Conservation (phyloP, 2,113 vertebrate genomes). For the Poecile atricapillus region DNA sequence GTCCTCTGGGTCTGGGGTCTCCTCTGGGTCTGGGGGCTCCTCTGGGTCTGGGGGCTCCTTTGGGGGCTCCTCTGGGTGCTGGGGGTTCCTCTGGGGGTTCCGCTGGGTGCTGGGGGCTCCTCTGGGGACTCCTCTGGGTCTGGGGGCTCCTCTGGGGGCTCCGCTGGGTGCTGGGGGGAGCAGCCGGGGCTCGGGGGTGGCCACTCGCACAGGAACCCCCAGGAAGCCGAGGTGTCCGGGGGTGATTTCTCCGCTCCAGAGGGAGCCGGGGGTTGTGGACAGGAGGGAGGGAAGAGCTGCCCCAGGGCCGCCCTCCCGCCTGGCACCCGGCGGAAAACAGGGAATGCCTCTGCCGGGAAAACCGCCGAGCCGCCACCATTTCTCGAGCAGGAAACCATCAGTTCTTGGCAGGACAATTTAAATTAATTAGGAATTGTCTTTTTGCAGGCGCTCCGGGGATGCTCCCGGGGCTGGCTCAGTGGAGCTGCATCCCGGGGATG, state of each 20-base stretch:
- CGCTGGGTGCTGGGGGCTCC: not conserved
- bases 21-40: accelerated
- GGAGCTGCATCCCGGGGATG: not conserved
- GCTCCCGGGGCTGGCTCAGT: not conserved
- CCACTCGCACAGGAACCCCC: not conserved
- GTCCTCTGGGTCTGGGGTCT: not conserved
- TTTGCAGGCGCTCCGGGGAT: not conserved
- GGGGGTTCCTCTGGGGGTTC: not conserved
- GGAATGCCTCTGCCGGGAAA: not conserved
- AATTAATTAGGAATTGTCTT: not conserved
- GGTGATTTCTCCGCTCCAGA: not conserved
- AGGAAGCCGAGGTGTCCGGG: not conserved
- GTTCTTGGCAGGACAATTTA: not conserved
- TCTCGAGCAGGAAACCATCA: not conserved
- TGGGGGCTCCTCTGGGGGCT: not conserved
- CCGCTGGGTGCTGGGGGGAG: not conserved
- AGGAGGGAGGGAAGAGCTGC: constrained; percentile 26
- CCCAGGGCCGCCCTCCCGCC: not conserved
- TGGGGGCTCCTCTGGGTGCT: not conserved
- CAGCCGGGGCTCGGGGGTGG: not conserved
- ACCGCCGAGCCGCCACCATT: not conserved
- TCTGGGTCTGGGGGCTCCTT: not conserved
- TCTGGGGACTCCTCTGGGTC: not conserved
- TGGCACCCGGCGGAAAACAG: not conserved
- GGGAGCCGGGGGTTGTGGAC: not conserved